Evolutionary conservation across 1,140 invertebrate genomes (phyloP), one percentile per base, ranked within the genome.

Genomic region (Euura lappo): DNA sequence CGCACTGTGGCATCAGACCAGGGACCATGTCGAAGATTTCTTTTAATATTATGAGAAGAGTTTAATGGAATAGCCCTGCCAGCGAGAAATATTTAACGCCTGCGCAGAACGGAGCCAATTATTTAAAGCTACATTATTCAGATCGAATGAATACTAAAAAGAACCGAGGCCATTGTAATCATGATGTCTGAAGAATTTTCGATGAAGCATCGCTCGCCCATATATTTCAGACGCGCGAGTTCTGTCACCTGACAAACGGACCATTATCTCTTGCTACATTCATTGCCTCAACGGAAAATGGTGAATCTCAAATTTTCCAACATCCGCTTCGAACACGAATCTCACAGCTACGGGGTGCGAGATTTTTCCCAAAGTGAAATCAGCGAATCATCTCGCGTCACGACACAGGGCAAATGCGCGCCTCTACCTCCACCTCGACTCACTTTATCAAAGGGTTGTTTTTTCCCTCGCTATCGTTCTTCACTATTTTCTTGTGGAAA

Each of bases 81-180:
- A 60, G 51, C 51, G 51, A 60, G 51, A 60, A 60, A 60, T 6
- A n/a, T 81, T 84, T 81, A 82, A 79, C 78, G 78, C 78, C 77
- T 71, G 79, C 76, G 75, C 75, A 75, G 72, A 76, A 72, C 78
- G 70, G 77, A 75, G 77, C 74, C 77, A 72, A 80, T 84, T 83
- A 83, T 83, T 83, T 81, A 80, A 80, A 79, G 76, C 74, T 77
- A 77, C 78, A 80, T 84, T 81, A 82, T 83, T 83, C 78, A 80
- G 77, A 81, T 82, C 76, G 76, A 77, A 79, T 78, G 77, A 83
- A 84, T 79, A 76, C 74, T 78, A 80, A 83, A 78, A 71, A 78
- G 74, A 67, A 47, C 8, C 71, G 67, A 71, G 60, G 69, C 70
- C 74, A 78, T 76, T 80, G 78, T 82, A 81, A 81, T 83, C 80